Evolutionary conservation across 2,797 vertebrate genomes (phyloP), one percentile per base, ranked within the genome.

Genomic region (Pogonophryne albipinna): DNA sequence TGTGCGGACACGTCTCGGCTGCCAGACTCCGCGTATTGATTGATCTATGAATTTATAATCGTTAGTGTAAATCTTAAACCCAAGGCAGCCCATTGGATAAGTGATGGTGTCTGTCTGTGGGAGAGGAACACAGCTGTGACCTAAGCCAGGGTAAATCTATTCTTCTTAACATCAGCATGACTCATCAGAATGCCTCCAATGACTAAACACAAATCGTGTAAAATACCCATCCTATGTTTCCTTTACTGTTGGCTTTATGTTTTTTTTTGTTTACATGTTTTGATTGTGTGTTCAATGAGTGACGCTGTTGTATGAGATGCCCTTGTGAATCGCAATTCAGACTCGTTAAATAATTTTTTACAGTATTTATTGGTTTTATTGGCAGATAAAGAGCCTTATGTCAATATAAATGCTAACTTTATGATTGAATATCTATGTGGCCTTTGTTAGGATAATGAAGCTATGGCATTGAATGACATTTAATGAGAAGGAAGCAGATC

Each of bases 41-140:
- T 91, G 86, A 93, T 93, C 89, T 89, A 89, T 94, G 90, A 94
- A 94, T 94, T 89, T 89, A 87, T 94, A 94, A 94, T 94, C 76
- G 76, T 76, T 50, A 66, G 84, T 85, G 89, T 94, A 85, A 92
- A 94, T 91, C 87, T 90, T 89, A 74, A 89, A 82, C 77, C 64
- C 15, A 38, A 56, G 63, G 44, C 78, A 82, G 89, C 91, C 68
- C 68, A 81, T 85, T 85, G 78, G 76, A 85, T 51, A 45, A 67
- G 68, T 71, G 59, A 72, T 31, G 58, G 42, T 76, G 65, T 61
- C 63, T 76, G 16, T 56, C 10, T 19, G 2, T 15, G 31, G 17
- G 44, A 44, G 58, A 19, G n/a, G 44, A 52, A 65, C 9, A 27
- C 63, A 62, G 42, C 4, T 47, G 19, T 69, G 73, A 80, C 13